A percentile compares a stretch with the other conserved stretches of the same genome.
Evolutionary conservation across 2,888 invertebrate genomes (phyloP).

Genomic region (Pristionchus entomophagus): DNA sequence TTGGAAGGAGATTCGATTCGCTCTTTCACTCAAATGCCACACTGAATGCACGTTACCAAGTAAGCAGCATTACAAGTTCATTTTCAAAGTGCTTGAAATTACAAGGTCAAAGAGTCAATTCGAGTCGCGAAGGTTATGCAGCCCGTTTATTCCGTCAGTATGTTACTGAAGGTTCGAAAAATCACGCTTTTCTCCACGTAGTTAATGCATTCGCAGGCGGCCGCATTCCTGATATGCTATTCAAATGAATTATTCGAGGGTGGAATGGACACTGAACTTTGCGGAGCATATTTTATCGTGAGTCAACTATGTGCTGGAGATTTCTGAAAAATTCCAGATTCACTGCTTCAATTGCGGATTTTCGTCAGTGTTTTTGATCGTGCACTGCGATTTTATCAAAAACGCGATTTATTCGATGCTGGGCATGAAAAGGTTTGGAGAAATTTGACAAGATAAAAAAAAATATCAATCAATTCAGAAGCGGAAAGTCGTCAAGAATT

Average conservation of each 20-base stretch:
- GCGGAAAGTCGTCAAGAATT: neutral
- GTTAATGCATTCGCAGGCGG: neutral
- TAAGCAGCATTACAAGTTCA: neutral
- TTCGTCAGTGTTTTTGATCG: neutral
- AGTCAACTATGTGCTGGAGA: no score
- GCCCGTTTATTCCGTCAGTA: neutral
- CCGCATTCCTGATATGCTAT: neutral
- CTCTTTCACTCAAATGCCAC: neutral
- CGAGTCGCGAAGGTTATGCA: neutral
- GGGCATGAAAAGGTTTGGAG: neutral
- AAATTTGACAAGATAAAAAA: neutral
- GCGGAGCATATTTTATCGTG: neutral
- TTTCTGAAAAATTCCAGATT: neutral
- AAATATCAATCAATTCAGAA: no score
- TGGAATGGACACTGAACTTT: neutral
- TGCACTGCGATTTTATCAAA: neutral
- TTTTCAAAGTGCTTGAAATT: no score
- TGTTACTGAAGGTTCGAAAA: neutral
- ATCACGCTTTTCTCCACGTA: no score
- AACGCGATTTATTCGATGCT: neutral
- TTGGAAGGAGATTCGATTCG: neutral
- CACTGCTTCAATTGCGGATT: constrained; percentile 27
- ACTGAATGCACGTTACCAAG: constrained; percentile 6
- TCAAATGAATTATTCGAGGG: neutral
- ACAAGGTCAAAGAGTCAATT: constrained; percentile 11